Evolutionary conservation across 2,797 vertebrate genomes (phyloP).

Genomic region (Lerista edwardsae): DNA sequence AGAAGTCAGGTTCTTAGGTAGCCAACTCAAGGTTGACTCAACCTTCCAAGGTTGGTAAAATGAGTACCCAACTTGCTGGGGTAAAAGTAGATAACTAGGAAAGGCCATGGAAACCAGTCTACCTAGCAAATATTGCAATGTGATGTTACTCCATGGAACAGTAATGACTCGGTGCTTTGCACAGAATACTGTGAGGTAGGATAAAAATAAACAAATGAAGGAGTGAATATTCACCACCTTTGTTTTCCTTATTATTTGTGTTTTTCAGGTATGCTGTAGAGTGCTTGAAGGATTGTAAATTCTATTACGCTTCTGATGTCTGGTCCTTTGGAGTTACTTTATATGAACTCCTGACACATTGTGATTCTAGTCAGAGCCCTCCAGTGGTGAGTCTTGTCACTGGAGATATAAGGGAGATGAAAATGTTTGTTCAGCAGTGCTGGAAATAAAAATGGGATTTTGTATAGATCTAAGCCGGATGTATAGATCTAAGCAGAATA

Average conservation of each 20-base stretch:
- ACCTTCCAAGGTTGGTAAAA: no score
- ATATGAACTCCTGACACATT: conserved; percentile 91
- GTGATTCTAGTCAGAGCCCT: conserved; percentile 83
- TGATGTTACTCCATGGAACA: no score
- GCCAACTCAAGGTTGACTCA: no score
- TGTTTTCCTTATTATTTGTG: not conserved
- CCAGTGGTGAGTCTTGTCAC: conserved; percentile 76
- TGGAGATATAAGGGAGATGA: not conserved
- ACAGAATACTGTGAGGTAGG: no score
- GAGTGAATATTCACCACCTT: not conserved
- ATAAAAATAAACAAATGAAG: no score
- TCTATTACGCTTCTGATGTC: conserved; percentile 90
- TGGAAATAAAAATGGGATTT: not conserved
- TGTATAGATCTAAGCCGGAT: not conserved
- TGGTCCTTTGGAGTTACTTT: conserved; percentile 95
- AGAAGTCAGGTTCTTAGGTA: no score
- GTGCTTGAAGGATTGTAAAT: conserved; percentile 91
- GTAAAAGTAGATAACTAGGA: no score
- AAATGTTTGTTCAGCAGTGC: not conserved
- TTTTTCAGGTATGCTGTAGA: conserved; percentile 90
- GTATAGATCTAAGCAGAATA: not conserved
- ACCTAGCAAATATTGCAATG: no score
- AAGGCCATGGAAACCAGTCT: no score
- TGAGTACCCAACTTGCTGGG: no score
- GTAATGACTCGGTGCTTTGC: no score